Percentiles rank a stretch among this genome's conserved stretches.
phyloP scores from a whole-genome alignment of 2,888 invertebrate species.

The Tipula helvola region DNA sequence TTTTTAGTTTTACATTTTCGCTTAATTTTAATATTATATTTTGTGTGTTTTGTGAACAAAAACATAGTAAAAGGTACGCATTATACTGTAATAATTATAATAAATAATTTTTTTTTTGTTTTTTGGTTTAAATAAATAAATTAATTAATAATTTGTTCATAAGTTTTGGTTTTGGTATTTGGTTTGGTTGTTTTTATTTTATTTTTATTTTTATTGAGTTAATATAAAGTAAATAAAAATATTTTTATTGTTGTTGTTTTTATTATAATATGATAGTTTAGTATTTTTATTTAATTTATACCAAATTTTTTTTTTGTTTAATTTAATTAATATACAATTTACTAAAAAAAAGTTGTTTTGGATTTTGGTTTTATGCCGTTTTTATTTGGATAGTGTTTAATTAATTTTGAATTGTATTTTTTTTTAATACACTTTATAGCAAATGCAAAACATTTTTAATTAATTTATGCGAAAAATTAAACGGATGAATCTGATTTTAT shows the following conservation, averaged over 20 bases:
- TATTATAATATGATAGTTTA: neutral
- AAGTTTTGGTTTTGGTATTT: neutral
- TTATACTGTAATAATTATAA: neutral
- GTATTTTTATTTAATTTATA: neutral
- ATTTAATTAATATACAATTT: neutral
- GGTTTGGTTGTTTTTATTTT: neutral
- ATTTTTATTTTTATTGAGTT: neutral
- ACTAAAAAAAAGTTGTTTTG: neutral
- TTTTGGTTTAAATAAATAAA: neutral
- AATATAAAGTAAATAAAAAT: neutral
- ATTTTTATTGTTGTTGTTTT: neutral
- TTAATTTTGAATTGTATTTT: neutral
- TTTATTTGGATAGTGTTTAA: neutral
- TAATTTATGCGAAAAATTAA: neutral
- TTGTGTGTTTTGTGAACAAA: neutral
- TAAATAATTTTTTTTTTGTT: neutral
- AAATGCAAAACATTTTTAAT: neutral
- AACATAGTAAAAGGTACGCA: slow-evolving; percentile 4
- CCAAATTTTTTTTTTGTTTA: neutral
- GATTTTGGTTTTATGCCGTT: neutral
- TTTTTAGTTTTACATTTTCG: slow-evolving; percentile 4
- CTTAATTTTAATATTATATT: neutral
- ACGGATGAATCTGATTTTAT: neutral
- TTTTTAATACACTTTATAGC: neutral
- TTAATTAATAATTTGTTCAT: neutral